Evolutionary conservation across 1,140 invertebrate species (phyloP).

Genomic region (Helicoverpa zea): DNA sequence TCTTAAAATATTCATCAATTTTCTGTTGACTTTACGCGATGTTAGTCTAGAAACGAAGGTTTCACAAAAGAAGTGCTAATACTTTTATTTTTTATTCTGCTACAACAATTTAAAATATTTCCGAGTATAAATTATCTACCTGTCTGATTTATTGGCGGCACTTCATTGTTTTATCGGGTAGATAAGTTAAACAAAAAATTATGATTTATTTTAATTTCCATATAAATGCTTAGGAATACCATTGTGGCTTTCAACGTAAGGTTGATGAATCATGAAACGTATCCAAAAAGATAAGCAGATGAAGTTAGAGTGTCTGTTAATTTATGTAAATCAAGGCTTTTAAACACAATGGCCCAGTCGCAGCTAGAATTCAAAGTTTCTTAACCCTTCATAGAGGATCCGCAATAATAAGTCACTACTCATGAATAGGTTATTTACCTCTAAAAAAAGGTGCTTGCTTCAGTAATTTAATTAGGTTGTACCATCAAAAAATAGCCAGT

Average conservation of each 20-base stretch:
- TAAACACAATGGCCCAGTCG: slow-evolving; percentile 16
- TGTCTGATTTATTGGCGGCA: too few species aligned
- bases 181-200: too few species aligned
- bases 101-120: too few species aligned
- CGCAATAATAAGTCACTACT: slow-evolving; percentile 3
- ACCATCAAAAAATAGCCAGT: too few species aligned
- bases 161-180: too few species aligned
- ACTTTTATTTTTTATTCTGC: too few species aligned
- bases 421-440: background rate
- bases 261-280: background rate
- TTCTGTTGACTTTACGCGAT: slow-evolving; percentile 2
- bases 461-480: too few species aligned
- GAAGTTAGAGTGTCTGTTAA: background rate
- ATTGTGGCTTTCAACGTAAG: background rate
- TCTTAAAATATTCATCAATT: background rate
- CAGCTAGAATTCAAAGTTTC: background rate
- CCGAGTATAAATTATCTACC: too few species aligned
- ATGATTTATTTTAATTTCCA: too few species aligned
- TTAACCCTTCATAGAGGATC: slow-evolving; percentile 5
- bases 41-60: background rate
- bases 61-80: too few species aligned
- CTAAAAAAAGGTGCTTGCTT: too few species aligned
- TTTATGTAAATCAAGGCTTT: slow-evolving; percentile 15
- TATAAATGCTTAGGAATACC: too few species aligned
- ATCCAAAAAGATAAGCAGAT: slow-evolving; percentile 1